Conservation (phyloP, 2,888 invertebrate species). For the Protodeltote pygarga region DNA sequence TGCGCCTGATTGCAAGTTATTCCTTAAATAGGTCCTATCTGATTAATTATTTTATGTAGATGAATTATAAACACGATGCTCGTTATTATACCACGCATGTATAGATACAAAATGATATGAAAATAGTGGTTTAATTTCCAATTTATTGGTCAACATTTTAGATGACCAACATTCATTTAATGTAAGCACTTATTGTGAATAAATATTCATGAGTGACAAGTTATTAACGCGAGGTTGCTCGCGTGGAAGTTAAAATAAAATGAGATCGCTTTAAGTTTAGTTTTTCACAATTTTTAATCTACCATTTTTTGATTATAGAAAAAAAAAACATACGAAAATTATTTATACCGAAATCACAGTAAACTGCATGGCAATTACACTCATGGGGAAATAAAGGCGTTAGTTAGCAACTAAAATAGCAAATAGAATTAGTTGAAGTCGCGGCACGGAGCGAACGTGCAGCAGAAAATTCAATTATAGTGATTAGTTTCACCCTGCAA, state of each 20-base stretch:
- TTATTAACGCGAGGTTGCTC: too few species aligned
- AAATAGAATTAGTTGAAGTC: constrained; percentile 78
- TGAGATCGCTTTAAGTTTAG: too few species aligned
- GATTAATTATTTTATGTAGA: neutral
- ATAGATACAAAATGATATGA: neutral
- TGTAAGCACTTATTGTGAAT: constrained; percentile 30
- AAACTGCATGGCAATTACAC: constrained; percentile 56
- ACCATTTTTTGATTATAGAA: too few species aligned
- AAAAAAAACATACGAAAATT: constrained; percentile 16
- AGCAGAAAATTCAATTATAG: constrained; percentile 79
- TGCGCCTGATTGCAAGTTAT: too few species aligned
- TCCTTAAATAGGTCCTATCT: too few species aligned
- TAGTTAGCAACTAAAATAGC: constrained; percentile 68
- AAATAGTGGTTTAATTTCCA: constrained; percentile 33
- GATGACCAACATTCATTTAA: constrained; percentile 26
- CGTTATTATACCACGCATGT: neutral
- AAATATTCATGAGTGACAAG: constrained; percentile 32
- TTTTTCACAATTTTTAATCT: too few species aligned
- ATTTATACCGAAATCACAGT: constrained; percentile 52
- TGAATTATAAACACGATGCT: neutral
- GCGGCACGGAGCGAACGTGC: constrained; percentile 71
- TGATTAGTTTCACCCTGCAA: constrained; percentile 80
- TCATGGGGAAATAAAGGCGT: constrained; percentile 67
- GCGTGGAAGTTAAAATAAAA: too few species aligned
- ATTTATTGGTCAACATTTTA: constrained; percentile 29